Percentiles rank a stretch among this genome's conserved stretches.
These are phyloP conservation scores for Nannoperca australis DNA, from an alignment of 2,797 vertebrate genomes.

Conservation along the genomic window DNA sequence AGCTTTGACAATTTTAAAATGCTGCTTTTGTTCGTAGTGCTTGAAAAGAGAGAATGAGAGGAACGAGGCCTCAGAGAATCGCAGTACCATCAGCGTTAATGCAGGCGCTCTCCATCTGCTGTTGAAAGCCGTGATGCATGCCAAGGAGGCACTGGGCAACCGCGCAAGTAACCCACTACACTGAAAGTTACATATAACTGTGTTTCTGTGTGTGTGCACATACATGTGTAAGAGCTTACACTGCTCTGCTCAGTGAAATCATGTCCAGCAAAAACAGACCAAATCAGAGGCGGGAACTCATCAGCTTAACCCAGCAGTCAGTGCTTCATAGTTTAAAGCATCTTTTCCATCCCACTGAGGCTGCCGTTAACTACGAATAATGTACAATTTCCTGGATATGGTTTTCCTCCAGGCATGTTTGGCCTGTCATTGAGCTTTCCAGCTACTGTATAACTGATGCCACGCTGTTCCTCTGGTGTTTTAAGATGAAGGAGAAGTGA, in stretches of 20 bases:
- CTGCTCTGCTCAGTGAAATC: neutral
- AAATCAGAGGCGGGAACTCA: constrained; percentile 13
- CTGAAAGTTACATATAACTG: constrained; percentile 14
- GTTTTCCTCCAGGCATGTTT: constrained; percentile 1
- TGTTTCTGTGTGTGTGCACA: constrained; percentile 3
- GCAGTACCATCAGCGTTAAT: constrained; percentile 75
- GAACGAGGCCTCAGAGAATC: constrained; percentile 72
- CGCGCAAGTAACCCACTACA: neutral
- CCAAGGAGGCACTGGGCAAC: constrained; percentile 58
- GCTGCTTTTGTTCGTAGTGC: constrained; percentile 66
- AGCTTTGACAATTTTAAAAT: constrained; percentile 69
- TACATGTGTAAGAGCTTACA: constrained; percentile 12
- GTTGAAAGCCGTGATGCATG: constrained; percentile 30
- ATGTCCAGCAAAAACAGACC: constrained; percentile 7
- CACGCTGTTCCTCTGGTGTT: constrained; percentile 13
- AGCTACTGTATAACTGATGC: neutral
- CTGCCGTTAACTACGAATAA: neutral
- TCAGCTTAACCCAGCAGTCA: neutral
- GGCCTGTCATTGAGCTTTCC: constrained; percentile 24
- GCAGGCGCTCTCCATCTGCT: constrained; percentile 72
- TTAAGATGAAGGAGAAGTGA: constrained; percentile 9
- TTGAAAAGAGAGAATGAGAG: constrained; percentile 66
- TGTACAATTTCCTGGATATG: constrained; percentile 2
- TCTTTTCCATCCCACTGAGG: neutral
- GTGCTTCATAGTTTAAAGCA: constrained; percentile 5